Evolutionary conservation across 2,113 vertebrate species (phyloP).

Genomic region (Hemibagrus wyckioides): DNA sequence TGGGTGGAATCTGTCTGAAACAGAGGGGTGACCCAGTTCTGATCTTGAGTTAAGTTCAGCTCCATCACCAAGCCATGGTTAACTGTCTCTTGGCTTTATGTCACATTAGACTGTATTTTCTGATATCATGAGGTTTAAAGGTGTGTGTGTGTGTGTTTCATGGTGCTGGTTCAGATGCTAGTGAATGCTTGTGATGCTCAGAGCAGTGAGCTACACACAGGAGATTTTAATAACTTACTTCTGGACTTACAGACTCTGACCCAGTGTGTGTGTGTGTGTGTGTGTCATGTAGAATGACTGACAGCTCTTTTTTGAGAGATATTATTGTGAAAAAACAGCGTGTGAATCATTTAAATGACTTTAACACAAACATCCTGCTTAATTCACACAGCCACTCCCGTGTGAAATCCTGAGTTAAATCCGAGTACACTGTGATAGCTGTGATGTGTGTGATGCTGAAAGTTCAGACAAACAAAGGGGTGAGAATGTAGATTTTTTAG

Average conservation of each 20-base stretch:
- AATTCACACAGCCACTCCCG: neutral
- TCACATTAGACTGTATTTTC: neutral
- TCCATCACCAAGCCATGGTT: neutral
- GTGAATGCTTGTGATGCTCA: neutral
- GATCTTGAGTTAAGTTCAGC: neutral
- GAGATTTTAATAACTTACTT: neutral
- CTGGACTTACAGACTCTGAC: neutral
- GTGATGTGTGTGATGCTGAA: neutral
- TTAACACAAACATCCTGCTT: slow-evolving; percentile 16
- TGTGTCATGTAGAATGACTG: neutral
- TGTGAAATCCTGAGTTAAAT: neutral
- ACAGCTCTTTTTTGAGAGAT: neutral
- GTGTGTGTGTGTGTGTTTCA: neutral
- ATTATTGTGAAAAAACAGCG: neutral
- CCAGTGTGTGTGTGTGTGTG: neutral
- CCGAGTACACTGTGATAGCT: neutral
- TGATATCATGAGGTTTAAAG: neutral
- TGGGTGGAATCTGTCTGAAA: no score
- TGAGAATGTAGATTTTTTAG: neutral
- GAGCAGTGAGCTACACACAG: neutral
- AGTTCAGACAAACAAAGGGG: neutral
- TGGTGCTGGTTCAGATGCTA: neutral
- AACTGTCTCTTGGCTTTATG: neutral
- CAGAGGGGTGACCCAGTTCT: neutral
- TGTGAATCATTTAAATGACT: neutral